Evolutionary conservation across 2,797 vertebrate species (phyloP).

Genomic region (Poeciliopsis presidionis): DNA sequence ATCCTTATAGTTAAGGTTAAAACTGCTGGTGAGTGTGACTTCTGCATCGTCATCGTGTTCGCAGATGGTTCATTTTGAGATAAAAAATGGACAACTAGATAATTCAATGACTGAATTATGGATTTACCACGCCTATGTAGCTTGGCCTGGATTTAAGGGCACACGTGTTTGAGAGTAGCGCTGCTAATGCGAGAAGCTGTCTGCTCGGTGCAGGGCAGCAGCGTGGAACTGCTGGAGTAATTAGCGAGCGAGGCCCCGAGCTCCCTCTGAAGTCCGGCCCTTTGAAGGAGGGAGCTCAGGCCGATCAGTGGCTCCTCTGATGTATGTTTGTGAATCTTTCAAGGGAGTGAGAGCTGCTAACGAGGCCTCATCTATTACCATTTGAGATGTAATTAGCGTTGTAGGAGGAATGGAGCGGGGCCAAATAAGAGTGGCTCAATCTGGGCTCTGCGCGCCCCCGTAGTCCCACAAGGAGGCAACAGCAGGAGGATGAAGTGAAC

Average conservation of each 20-base stretch:
- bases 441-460: slow-evolving; percentile 60
- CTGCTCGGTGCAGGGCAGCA: slow-evolving; percentile 46
- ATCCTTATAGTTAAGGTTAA: slow-evolving; percentile 24
- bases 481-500: slow-evolving; percentile 73
- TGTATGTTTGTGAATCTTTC: slow-evolving; percentile 76
- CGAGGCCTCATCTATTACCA: slow-evolving; percentile 79
- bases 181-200: slow-evolving; percentile 50
- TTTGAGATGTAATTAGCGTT: slow-evolving; percentile 78
- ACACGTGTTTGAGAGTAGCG: slow-evolving; percentile 40
- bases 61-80: slow-evolving; percentile 48
- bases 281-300: slow-evolving; percentile 74
- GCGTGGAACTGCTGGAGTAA: slow-evolving; percentile 72
- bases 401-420: slow-evolving; percentile 61
- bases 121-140: slow-evolving; percentile 59
- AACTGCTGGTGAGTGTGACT: slow-evolving; percentile 37
- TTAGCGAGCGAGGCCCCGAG: slow-evolving; percentile 66
- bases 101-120: slow-evolving; percentile 71
- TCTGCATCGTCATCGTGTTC: slow-evolving; percentile 59
- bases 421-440: slow-evolving; percentile 75
- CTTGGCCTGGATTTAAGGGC: slow-evolving; percentile 50
- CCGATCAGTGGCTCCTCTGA: slow-evolving; percentile 70
- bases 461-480: slow-evolving; percentile 71
- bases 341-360: slow-evolving; percentile 75
- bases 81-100: slow-evolving; percentile 51
- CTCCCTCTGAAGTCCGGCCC: slow-evolving; percentile 73